phyloP scores from a whole-genome alignment of 2,113 vertebrate species.

The Tretioscincus oriximinensis region DNA sequence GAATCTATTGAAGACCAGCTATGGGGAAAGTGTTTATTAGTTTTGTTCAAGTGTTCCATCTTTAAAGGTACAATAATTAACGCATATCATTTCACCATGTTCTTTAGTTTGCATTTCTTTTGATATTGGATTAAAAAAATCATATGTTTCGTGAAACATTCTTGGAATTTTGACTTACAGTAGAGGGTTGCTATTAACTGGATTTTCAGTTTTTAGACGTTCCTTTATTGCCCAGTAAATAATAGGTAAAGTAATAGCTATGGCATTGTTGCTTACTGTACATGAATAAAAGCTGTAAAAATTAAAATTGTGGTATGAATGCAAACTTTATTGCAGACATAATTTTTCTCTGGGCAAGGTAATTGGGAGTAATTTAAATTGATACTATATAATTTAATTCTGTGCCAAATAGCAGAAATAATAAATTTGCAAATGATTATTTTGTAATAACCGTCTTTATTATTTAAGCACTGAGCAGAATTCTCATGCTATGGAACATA shows the following conservation, averaged over 20 bases:
- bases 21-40: not conserved
- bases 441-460: not conserved
- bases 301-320: not conserved
- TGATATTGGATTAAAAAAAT: not conserved
- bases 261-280: not conserved
- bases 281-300: not conserved
- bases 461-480: not conserved
- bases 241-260: not conserved
- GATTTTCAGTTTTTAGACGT: not conserved
- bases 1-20: not conserved
- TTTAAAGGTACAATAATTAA: not conserved
- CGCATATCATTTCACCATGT: not conserved
- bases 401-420: not conserved
- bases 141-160: not conserved
- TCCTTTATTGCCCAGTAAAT: not conserved
- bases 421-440: not conserved
- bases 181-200: not conserved
- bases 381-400: not conserved
- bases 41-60: too few relatives aligned
- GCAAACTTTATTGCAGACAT: not conserved
- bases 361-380: not conserved
- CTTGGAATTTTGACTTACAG: not conserved
- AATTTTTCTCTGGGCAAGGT: not conserved
- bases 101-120: not conserved
- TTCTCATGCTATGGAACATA: not conserved